Conservation (phyloP, 2,888 invertebrate species). For the Toxonevra muliebris region DNA sequence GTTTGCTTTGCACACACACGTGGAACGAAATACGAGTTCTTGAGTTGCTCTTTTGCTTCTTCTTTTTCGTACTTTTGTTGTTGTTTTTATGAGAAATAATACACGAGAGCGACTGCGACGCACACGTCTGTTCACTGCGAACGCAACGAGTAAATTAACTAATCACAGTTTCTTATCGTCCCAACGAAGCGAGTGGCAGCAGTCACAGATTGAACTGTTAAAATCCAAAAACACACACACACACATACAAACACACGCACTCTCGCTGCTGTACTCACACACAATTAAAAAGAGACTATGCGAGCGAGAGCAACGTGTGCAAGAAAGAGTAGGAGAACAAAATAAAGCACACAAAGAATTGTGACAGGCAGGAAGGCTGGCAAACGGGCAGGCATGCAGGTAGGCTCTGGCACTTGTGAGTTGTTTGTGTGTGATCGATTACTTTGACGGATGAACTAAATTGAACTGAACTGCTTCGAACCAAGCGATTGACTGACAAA, state of each 20-base stretch:
- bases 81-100: slow-evolving; percentile 24
- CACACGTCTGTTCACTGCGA: slow-evolving; percentile 64
- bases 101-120: slow-evolving; percentile 46
- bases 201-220: slow-evolving; percentile 39
- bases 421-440: slow-evolving; percentile 6
- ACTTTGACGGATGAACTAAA: slow-evolving; percentile 10
- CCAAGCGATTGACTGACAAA: no score
- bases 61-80: slow-evolving; percentile 22
- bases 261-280: neutral
- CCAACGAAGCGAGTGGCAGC: slow-evolving; percentile 53
- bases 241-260: slow-evolving; percentile 11
- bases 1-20: neutral
- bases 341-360: no score
- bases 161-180: slow-evolving; percentile 62
- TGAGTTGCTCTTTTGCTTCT: slow-evolving; percentile 14
- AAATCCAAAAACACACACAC: slow-evolving; percentile 18
- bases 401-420: no score
- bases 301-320: slow-evolving; percentile 31
- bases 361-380: neutral
- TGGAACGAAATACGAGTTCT: no score
- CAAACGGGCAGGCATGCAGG: slow-evolving; percentile 15
- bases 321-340: slow-evolving; percentile 20
- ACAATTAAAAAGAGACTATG: slow-evolving; percentile 24
- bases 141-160: slow-evolving; percentile 65
- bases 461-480: slow-evolving; percentile 7